Base-by-base conservation (phyloP, 2,113 vertebrate genomes). In the Psammodynastes pulverulentus region DNA sequence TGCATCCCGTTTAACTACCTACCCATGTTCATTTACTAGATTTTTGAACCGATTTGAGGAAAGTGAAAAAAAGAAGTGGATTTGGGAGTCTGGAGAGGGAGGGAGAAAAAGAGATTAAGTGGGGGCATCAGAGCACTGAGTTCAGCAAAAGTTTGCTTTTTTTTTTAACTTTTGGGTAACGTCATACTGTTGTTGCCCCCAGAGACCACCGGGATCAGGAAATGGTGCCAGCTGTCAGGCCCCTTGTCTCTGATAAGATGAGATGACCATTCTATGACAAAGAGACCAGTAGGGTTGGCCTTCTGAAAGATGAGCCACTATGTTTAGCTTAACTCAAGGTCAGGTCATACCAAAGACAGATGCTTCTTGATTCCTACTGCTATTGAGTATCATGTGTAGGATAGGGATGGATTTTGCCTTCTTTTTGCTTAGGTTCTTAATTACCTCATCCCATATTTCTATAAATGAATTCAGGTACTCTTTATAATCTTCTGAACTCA, bases 91-190 rank as follows among this genome's bases (percentile, higher is more conserved):
- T 43, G 17, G 12, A 26, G 34, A 8, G 34, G 19, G 79, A 87
- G 72, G 4, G n/a, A 79, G 72, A 79, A 79, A 79, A 54, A 96
- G 94, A 96, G 95, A 97, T 97, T 97, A 97, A 96, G 94, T 0
- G 0, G 89, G 95, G 96, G 96, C 96, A 49, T 97, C 3, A 21
- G 95, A 96, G 96, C 95, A 95, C 95, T 92, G 96, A 97, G 97
- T 98, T 98, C 97, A 97, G 95, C 96, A 96, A 96, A 98, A 97
- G 97, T 98, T 98, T 97, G 97, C 96, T 95, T 86, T 95, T 91
- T 39, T 97, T 96, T 97, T 8, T 1, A 29, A 13, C n/a, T 72
- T 72, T 72, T 97, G 94, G 96, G 95, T 96, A 97, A 97, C 96
- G 88, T 29, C 96, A 95, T 94, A 92, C 95, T 96, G 95, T 96